These are phyloP conservation scores for Ligdia adustata DNA, from an alignment of 2,888 invertebrate species.

Conservation along the genomic window DNA sequence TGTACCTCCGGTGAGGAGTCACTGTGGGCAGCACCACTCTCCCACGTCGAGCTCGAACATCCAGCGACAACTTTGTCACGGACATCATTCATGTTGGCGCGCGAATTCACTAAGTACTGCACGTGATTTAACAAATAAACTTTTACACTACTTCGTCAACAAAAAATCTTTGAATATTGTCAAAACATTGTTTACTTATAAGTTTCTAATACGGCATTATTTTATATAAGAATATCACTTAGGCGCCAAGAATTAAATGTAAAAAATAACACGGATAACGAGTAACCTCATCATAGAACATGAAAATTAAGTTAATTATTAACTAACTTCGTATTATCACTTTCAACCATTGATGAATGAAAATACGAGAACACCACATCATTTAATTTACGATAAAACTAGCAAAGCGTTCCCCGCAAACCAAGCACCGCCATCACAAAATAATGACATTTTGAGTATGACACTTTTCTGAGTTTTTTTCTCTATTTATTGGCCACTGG, in stretches of 20 bases:
- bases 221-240: slow-evolving; percentile 51
- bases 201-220: slow-evolving; percentile 62
- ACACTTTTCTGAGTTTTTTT: too few relatives aligned
- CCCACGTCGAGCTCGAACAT: slow-evolving; percentile 68
- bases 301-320: slow-evolving; percentile 27
- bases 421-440: slow-evolving; percentile 78
- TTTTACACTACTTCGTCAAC: slow-evolving; percentile 5
- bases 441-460: slow-evolving; percentile 36
- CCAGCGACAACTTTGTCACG: slow-evolving; percentile 80
- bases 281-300: slow-evolving; percentile 48
- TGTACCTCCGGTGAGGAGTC: slow-evolving; percentile 76
- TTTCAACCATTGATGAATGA: slow-evolving; percentile 49
- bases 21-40: slow-evolving; percentile 63
- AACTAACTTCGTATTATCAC: slow-evolving; percentile 36
- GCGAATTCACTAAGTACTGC: slow-evolving; percentile 27
- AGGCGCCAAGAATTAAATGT: slow-evolving; percentile 62
- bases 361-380: slow-evolving; percentile 56
- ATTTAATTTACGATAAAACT: slow-evolving; percentile 62
- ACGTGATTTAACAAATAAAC: slow-evolving; percentile 1
- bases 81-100: slow-evolving; percentile 78
- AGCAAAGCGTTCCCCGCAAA: slow-evolving; percentile 69
- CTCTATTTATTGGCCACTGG: too few relatives aligned
- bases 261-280: slow-evolving; percentile 46
- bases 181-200: slow-evolving; percentile 45
- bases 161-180: slow-evolving; percentile 24